These are phyloP conservation scores for Chaenogobius annularis DNA, from an alignment of 2,113 vertebrate species.

Conservation along the genomic window DNA sequence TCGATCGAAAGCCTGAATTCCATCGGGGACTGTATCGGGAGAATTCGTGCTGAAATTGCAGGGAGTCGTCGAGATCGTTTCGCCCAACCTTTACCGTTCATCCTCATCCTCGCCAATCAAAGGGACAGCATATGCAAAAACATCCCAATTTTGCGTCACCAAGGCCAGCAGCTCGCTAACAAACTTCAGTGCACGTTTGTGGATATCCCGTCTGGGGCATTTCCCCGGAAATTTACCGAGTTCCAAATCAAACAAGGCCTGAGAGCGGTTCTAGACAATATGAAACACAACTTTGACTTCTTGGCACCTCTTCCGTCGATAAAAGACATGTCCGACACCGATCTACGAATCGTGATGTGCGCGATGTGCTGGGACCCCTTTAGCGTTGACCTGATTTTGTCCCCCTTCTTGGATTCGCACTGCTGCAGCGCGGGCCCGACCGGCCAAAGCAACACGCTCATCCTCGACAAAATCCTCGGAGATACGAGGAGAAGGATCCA, in stretches of 20 bases:
- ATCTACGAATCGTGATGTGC: constrained; percentile 97
- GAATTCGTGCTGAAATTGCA: constrained; percentile 90
- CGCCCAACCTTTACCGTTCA: constrained; percentile 89
- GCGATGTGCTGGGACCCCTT: constrained; percentile 99
- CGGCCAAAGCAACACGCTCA: constrained; percentile 92
- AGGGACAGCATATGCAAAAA: constrained; percentile 92
- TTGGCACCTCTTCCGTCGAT: constrained; percentile 89
- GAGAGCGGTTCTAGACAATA: constrained; percentile 89
- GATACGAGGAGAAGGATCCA: constrained; percentile 93
- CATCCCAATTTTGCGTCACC: constrained; percentile 94
- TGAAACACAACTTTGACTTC: constrained; percentile 93
- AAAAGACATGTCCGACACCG: constrained; percentile 95
- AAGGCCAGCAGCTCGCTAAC: constrained; percentile 96
- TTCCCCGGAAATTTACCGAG: constrained; percentile 96
- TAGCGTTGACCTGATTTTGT: constrained; percentile 97
- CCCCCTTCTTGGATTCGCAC: constrained; percentile 95
- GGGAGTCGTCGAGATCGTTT: constrained; percentile 91
- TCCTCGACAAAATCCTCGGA: constrained; percentile 97
- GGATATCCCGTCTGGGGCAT: constrained; percentile 89
- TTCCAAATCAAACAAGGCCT: constrained; percentile 95
- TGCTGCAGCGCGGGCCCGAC: constrained; percentile 94
- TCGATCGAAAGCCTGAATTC: constrained; percentile 96
- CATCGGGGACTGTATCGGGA: constrained; percentile 92
- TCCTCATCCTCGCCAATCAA: constrained; percentile 94
- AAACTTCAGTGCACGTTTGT: constrained; percentile 98